Evolutionary conservation across 2,113 vertebrate species (phyloP).

Genomic region (Sphyrna mokarran): DNA sequence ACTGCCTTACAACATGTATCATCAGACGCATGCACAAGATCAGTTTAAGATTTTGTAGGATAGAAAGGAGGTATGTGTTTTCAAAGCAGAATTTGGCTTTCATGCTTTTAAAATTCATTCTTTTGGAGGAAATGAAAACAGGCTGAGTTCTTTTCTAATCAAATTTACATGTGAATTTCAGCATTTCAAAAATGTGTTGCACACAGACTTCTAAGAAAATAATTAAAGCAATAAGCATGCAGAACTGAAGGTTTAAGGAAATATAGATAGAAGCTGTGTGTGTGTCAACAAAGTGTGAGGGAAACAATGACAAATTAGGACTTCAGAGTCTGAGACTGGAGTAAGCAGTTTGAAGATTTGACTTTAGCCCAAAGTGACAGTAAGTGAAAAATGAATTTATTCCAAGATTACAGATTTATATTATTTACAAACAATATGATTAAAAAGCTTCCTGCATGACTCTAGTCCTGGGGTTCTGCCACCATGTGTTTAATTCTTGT

Average conservation of each 20-base stretch:
- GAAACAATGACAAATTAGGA: neutral
- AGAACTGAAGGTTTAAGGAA: neutral
- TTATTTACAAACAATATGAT: neutral
- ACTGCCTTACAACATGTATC: neutral
- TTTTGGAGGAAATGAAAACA: neutral
- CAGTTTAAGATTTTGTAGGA: neutral
- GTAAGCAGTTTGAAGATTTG: neutral
- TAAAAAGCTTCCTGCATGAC: neutral
- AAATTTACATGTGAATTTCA: neutral
- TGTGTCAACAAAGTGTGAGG: neutral
- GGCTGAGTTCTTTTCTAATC: neutral
- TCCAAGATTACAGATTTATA: neutral
- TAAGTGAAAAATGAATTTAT: neutral
- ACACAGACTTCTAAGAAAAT: neutral
- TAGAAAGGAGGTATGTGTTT: neutral
- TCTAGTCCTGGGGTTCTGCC: constrained; percentile 40
- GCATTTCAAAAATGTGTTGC: neutral
- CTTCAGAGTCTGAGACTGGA: neutral
- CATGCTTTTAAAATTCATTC: neutral
- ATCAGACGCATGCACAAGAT: too few relatives aligned
- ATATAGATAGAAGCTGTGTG: neutral
- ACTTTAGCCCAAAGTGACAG: neutral
- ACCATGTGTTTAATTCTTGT: constrained; percentile 44
- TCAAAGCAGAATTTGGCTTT: neutral
- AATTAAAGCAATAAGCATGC: neutral